Base-by-base conservation (phyloP, 2,888 invertebrate genomes). In the Leptinotarsa peninsularis region DNA sequence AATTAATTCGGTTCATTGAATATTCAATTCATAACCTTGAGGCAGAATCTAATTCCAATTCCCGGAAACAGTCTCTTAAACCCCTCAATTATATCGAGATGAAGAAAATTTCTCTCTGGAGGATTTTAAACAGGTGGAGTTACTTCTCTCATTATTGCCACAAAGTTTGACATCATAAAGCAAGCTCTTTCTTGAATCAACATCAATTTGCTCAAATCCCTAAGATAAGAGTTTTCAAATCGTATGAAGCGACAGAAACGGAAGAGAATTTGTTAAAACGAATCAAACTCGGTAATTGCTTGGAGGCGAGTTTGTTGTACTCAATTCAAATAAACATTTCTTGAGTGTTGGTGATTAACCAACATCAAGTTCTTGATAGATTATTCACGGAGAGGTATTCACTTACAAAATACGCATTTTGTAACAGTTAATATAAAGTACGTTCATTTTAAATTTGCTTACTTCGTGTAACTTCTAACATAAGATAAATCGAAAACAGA, bases 251-350 rank as follows among this genome's bases (percentile, higher is more conserved):
- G 58, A 58, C 14, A 58, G 58, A 58, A 21, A 10, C 18, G 21
- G 4, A 23, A 58, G 21, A 21, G 58, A 58, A 58, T 21, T 21
- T 21, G 58, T 58, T 13, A 18, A 52, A 58, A 58, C 58, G 58
- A 58, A 58, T 58, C 21, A 58, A 15, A 58, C 58, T 58, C 23
- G 21, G 58, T 58, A 58, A 58, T 52, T 52, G 52, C 52, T 52
- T n/a, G 52, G 0, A 52, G n/a, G 52, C 52, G n/a, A 52, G n/a
- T 15, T 52, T 52, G 15, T 52, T 52, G 15, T 52, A 4, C n/a
- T 52, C 0, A 15, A 52, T 52, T 52, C 4, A 14, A 17, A n/a
- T 52, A 52, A 15, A 52, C 52, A 52, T 52, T 52, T 52, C 52
- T n/a, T 52, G n/a, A 52, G 52, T 52, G 52, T 15, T 4, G 10